Evolutionary conservation across 2,888 invertebrate genomes (phyloP), one percentile per base, ranked within the genome.

Genomic region (Tillus elongatus): DNA sequence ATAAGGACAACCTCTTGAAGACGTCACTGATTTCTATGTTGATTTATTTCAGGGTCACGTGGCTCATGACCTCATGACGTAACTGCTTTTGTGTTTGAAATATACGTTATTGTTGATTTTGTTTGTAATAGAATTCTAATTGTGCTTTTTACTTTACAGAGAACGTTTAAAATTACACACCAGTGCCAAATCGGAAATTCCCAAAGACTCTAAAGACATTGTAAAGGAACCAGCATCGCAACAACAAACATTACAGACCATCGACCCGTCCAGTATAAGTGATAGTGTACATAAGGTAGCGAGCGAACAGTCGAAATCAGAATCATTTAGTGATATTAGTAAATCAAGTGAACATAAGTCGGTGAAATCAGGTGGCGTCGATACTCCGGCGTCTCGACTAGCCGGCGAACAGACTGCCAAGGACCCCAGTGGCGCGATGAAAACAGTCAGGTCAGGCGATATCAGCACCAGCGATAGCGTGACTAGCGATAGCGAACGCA

Each of bases 401-500:
- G 28, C 36, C 29, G 34, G 15, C 4, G 30, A 29, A n/a, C 8
- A 29, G 6, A 29, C 4, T n/a, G 9, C 8, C 13, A 14, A 32
- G 8, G 30, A 29, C 12, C 32, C 13, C 14, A 32, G 11, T 4
- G n/a, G 13, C 4, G 6, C 32, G 15, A 8, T 29, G 12, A 6
- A 11, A 29, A 6, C 12, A 6, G n/a, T 10, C n/a, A 15, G 14
- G 14, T n/a, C n/a, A n/a, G n/a, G n/a, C n/a, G n/a, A n/a, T n/a
- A n/a, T n/a, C n/a, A 31, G 30, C 19, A 33, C 31, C 13, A 31
- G 33, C 31, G 45, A 44, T 58, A 63, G 42, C 56, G 58, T 42
- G 19, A 48, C 46, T 26, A 59, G 56, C 51, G 50, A 45, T 34
- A 67, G 68, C 30, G 49, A 60, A 8, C 71, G 64, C 49, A 63